These are phyloP conservation scores for Phymorhynchus buccinoides DNA, from an alignment of 1,140 invertebrate genomes.

Conservation along the genomic window DNA sequence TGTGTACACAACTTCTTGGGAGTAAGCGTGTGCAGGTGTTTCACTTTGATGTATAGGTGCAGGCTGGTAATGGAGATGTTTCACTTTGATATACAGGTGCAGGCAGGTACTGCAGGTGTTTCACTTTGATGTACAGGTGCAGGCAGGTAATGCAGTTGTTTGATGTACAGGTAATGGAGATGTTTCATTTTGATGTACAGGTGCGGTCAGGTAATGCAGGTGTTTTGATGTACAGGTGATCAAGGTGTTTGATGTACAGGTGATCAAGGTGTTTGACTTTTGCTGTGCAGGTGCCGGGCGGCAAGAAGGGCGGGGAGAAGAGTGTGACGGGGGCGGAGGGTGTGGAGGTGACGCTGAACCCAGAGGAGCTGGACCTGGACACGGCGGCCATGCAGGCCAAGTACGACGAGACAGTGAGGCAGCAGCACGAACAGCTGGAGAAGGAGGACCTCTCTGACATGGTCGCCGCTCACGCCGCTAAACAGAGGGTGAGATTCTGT, in stretches of 20 bases:
- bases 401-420: constrained; percentile 96
- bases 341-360: constrained; percentile 96
- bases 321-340: constrained; percentile 68
- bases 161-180: too few relatives aligned
- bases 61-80: too few relatives aligned
- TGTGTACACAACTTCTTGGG: neutral
- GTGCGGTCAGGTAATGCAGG: too few relatives aligned
- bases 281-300: constrained; percentile 48
- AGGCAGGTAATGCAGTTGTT: too few relatives aligned
- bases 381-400: constrained; percentile 96
- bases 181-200: too few relatives aligned
- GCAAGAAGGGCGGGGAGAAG: constrained; percentile 65
- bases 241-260: too few relatives aligned
- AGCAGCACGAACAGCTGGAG: constrained; percentile 88
- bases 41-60: too few relatives aligned
- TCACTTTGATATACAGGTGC: too few relatives aligned
- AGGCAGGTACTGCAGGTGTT: too few relatives aligned
- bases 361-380: constrained; percentile 94
- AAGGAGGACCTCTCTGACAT: constrained; percentile 98
- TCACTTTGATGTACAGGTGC: too few relatives aligned
- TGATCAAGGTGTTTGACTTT: too few relatives aligned
- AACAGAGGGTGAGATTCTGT: constrained; percentile 77
- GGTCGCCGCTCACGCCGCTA: constrained; percentile 96
- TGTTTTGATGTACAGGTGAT: neutral
- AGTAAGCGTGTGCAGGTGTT: too few relatives aligned